A percentile compares a stretch with the other conserved stretches of the same genome.
These are phyloP conservation scores for Acanthaster planci DNA, from an alignment of 35 echinoderm and acorn worm species.

Conservation along the genomic window DNA sequence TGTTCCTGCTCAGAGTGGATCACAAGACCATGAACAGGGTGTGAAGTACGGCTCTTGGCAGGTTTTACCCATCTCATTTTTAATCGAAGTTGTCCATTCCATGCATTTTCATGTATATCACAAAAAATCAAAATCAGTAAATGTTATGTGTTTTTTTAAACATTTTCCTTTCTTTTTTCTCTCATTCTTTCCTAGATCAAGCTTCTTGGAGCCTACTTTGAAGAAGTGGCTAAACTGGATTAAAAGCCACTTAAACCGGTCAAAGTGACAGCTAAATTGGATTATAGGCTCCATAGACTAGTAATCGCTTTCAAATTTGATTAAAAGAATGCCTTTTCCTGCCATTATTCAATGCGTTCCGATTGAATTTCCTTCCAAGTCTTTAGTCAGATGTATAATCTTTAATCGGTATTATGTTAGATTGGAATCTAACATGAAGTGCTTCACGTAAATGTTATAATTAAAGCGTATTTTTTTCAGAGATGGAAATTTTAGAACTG, in stretches of 20 bases:
- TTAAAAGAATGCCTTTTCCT: no score
- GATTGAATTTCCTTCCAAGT: no score
- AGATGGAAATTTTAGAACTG: no score
- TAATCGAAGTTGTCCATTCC: not conserved
- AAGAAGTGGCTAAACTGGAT: conserved; percentile 58
- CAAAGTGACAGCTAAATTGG: not conserved
- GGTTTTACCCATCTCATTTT: not conserved
- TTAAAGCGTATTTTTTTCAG: no score
- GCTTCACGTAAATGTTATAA: no score
- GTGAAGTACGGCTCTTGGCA: not conserved
- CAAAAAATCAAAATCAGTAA: not conserved
- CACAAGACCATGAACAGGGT: no score
- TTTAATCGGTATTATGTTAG: no score
- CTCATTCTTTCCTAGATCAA: conserved; percentile 18
- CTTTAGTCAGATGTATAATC: no score
- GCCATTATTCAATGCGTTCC: no score
- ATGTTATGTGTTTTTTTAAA: not conserved
- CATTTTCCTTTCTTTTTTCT: not conserved
- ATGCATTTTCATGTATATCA: not conserved
- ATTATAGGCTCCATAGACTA: not conserved
- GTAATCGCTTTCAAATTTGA: no score
- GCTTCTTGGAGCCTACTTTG: conserved; percentile 67
- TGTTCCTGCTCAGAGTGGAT: no score
- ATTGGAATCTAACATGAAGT: no score
- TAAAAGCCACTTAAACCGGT: not conserved